Conservation (phyloP, 2,113 vertebrate genomes). For the Leuciscus idus region DNA sequence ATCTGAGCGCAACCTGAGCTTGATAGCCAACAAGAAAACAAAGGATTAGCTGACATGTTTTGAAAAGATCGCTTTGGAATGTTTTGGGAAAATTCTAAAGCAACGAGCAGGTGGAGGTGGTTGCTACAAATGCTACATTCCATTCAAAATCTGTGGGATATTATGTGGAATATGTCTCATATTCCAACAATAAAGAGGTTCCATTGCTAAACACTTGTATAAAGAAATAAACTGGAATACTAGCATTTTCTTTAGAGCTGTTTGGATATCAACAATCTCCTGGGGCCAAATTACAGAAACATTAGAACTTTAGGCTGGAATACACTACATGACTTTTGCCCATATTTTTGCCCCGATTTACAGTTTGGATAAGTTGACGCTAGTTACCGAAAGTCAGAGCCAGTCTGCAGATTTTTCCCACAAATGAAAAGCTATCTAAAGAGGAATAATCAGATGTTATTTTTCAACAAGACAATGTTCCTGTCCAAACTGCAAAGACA, state of each 20-base stretch:
- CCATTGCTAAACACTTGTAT: not conserved
- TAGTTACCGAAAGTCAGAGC: no score
- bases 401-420: no score
- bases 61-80: not conserved
- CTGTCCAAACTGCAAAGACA: no score
- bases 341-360: no score
- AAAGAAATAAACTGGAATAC: not conserved
- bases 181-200: not conserved
- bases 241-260: not conserved
- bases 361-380: no score
- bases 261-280: not conserved
- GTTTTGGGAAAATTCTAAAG: constrained; percentile 1
- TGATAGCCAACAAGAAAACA: not conserved
- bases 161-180: not conserved
- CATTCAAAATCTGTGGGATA: not conserved
- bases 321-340: no score
- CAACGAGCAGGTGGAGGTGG: not conserved
- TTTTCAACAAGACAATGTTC: no score
- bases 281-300: not conserved
- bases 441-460: no score
- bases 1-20: not conserved
- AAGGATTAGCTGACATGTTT: not conserved
- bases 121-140: not conserved
- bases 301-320: no score
- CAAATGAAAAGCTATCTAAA: no score